phyloP scores from a whole-genome alignment of 2,113 vertebrate genomes.

The Gymnorhina tibicen region DNA sequence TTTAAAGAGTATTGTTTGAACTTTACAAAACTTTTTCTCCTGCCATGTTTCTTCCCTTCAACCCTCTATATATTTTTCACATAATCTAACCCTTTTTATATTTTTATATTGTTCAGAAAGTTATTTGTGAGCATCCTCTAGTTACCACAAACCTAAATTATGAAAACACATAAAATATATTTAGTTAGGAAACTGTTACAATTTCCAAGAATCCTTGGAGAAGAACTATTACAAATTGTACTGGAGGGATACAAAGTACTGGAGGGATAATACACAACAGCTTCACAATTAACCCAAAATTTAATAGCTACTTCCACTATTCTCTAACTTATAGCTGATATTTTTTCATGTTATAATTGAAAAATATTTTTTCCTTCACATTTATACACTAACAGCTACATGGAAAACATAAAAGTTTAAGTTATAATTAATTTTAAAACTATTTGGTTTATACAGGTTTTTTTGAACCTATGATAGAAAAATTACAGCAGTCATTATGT shows the following conservation, averaged over 20 bases:
- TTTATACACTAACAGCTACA: not conserved
- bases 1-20: not conserved
- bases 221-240: not conserved
- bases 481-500: not conserved
- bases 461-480: not conserved
- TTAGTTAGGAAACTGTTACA: not conserved
- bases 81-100: not conserved
- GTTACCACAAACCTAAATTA: not conserved
- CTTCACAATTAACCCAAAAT: not conserved
- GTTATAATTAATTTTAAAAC: not conserved
- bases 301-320: not conserved
- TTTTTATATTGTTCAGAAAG: not conserved
- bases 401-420: not conserved
- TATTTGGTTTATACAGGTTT: not conserved
- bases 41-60: not conserved
- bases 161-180: not conserved
- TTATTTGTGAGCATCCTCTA: not conserved
- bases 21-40: not conserved
- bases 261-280: not conserved
- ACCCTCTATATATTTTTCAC: not conserved
- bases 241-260: not conserved
- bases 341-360: not conserved
- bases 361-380: not conserved
- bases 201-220: not conserved
- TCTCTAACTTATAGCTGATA: not conserved